Base-by-base conservation (phyloP, 1,140 invertebrate species). In the Augochlora pura region DNA sequence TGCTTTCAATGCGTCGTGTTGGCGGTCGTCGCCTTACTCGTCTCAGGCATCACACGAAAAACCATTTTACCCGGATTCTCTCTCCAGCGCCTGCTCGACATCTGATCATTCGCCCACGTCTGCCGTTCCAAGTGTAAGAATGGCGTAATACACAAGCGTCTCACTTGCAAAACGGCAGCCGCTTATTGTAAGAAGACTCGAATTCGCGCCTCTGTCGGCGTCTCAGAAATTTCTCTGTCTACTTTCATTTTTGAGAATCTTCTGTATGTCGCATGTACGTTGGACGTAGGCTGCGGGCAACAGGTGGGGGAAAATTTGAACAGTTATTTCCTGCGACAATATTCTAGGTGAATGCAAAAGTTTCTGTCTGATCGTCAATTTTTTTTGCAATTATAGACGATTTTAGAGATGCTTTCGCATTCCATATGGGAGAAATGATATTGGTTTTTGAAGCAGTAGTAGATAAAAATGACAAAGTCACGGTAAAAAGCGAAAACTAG, bases 51-150 rank as follows among this genome's bases (percentile, higher is more conserved):
- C 78, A 76, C 65, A 69, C 39, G 65, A 69, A 64, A n/a, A 76
- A 80, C 78, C 72, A 76, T 80, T 80, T 80, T 76, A 80, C 59
- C 57, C 16, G 59, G 52, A 71, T 77, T 68, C 32, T 66, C 67
- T 77, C 32, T 63, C 78, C 23, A 68, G 27, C 10, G 46, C 10
- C 57, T 18, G 42, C 42, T 18, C 65, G 46, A 67, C 72, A 68
- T 80, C 54, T 80, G 65, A 80, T 80, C 78, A 80, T 63, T 67
- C 64, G 62, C 64, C 72, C 52, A 57, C 72, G 72, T 68, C 59
- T 69, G 23, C 23, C 63, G 18, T 32, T 21, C 32, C 69, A 66
- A 79, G 70, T 79, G 70, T 25, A 73, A 79, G 52, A 59, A 60
- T 79, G 70, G 74, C 77, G 77, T 66, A 79, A 79, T 60, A 32